Base-by-base conservation (phyloP, 1,140 invertebrate species). In the Chrysoperla carnea region DNA sequence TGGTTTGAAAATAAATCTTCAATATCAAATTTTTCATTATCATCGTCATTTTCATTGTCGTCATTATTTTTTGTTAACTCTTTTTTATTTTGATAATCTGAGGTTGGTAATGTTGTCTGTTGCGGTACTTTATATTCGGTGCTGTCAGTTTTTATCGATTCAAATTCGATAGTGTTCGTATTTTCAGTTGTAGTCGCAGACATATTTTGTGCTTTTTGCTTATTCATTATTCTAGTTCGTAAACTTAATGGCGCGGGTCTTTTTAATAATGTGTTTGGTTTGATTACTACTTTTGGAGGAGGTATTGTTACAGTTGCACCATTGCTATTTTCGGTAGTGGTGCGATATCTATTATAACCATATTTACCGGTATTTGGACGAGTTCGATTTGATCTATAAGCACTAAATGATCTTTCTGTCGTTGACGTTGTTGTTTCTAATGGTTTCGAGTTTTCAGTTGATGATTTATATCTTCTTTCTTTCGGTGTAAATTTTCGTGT, bases 221-320 rank as follows among this genome's bases (percentile, higher is more conserved):
- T 52, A 41, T 51, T 55, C 6, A 51, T 38, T 37, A 60, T 55
- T 39, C 53, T 47, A 3, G 35, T 48, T 38, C 49, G 52, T 37
- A 60, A 45, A 46, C 47, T 54, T 14, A 55, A 41, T 27, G 48
- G 48, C 37, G 50, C 46, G 9, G 52, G 49, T 38, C 57, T 43
- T 48, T 50, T 49, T 44, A 51, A 47, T 37, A 60, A 47, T 11
- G 31, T 33, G 41, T 55, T 56, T 8, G 58, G 53, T 48, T 55
- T 52, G 7, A 60, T 58, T 14, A 56, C 54, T 15, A 55, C 46
- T 43, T 53, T 56, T 40, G 43, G 37, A 39, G 43, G 38, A 27
- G 52, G 49, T 11, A 48, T 45, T 1, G 47, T 49, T 1, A 52
- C 44, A 1, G 28, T 41, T 9, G 28, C 7, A 13, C 27, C 2